Evolutionary conservation across 1,140 invertebrate genomes (phyloP).

Genomic region (Hyposmocoma kahamanoa): DNA sequence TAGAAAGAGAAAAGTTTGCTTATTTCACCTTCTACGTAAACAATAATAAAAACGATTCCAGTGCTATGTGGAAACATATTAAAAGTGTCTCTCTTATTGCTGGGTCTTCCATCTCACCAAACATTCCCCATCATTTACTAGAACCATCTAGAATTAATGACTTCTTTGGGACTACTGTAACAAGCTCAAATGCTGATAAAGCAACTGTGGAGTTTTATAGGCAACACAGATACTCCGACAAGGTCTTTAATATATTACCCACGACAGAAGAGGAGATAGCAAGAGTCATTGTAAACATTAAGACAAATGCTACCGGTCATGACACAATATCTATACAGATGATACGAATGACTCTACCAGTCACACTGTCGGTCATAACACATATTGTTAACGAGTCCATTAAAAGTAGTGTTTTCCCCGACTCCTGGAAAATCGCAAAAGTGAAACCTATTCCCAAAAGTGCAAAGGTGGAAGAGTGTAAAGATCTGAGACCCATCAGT

Average conservation of each 20-base stretch:
- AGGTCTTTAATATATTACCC: background rate
- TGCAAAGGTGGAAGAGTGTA: conserved; percentile 6
- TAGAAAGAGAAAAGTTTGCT: background rate
- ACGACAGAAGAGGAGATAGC: background rate
- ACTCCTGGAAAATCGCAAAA: conserved; percentile 14
- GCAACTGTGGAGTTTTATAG: background rate
- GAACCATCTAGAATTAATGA: conserved; percentile 1
- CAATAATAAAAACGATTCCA: background rate
- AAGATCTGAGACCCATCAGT: conserved; percentile 18
- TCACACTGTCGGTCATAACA: conserved; percentile 1
- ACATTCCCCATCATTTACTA: conserved; percentile 3
- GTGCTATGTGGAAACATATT: background rate
- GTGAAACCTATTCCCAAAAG: conserved; percentile 18
- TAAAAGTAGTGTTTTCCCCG: background rate
- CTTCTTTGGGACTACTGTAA: background rate
- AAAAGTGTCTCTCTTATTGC: background rate
- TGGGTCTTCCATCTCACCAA: background rate
- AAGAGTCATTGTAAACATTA: conserved; percentile 1
- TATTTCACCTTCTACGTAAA: conserved; percentile 1
- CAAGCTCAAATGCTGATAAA: background rate
- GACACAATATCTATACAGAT: conserved; percentile 1
- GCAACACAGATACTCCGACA: background rate
- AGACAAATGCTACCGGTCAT: conserved; percentile 1
- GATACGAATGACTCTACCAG: background rate
- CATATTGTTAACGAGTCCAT: conserved; percentile 5